Evolutionary conservation across 35 echinoderm and acorn worm genomes (phyloP).

Genomic region (Nesometra sesokonis): DNA sequence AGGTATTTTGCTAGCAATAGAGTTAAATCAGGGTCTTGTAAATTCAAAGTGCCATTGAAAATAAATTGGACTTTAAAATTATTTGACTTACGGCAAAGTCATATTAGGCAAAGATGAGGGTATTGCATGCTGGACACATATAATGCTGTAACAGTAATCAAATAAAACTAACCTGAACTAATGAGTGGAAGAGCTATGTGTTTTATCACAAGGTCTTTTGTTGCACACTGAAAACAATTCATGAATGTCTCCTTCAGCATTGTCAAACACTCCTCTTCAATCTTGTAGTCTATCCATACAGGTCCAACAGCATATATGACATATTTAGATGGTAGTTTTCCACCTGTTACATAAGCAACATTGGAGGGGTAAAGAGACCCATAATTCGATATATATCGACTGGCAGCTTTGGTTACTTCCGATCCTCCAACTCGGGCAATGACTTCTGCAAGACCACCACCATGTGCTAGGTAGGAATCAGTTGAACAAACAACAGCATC

Average conservation of each 20-base stretch:
- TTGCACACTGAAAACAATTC: conserved; percentile 19
- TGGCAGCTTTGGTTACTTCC: background rate
- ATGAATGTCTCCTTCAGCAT: conserved; percentile 27
- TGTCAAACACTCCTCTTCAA: conserved; percentile 7
- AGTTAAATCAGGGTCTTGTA: no score
- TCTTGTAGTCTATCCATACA: conserved; percentile 27
- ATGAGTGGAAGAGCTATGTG: conserved; percentile 26
- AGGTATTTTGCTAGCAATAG: no score
- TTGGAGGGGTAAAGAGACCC: conserved; percentile 15
- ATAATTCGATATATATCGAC: conserved; percentile 12
- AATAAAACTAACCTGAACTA: conserved; percentile 34
- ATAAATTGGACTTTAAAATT: no score
- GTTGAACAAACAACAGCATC: conserved; percentile 38
- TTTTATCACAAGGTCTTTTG: background rate
- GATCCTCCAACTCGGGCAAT: conserved; percentile 23
- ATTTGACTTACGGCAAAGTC: no score
- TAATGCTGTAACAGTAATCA: no score
- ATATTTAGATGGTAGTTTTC: conserved; percentile 31
- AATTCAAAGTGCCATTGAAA: no score
- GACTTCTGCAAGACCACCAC: conserved; percentile 26
- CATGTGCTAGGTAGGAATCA: conserved; percentile 4
- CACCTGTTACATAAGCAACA: conserved; percentile 9
- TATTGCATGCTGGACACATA: no score
- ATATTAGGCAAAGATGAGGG: no score
- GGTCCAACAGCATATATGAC: conserved; percentile 46